phyloP scores from a whole-genome alignment of 2,113 vertebrate species.

The Telmatochromis brachygnathus region DNA sequence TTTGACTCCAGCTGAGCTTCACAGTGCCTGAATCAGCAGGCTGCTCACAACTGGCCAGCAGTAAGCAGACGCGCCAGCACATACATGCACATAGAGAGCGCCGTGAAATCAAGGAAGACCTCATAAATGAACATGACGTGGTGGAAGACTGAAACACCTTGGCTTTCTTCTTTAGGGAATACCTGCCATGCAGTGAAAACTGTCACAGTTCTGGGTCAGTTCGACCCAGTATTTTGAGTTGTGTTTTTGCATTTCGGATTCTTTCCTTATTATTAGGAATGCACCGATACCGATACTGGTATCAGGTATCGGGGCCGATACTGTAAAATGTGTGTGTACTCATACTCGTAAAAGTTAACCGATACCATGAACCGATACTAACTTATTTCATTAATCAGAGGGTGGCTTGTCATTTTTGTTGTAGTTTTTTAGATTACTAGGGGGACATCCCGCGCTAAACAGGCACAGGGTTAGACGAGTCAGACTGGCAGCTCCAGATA shows the following conservation, averaged over 20 bases:
- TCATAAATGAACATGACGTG: background rate
- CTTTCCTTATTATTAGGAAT: fast-evolving
- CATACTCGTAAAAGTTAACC: no score
- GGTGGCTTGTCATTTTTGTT: no score
- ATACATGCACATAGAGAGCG: background rate
- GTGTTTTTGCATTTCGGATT: no score
- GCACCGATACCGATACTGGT: fast-evolving
- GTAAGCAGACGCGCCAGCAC: background rate
- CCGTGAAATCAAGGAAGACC: background rate
- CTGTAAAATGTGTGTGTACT: no score
- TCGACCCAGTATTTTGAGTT: no score
- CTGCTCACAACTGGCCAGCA: background rate
- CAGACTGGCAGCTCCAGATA: fast-evolving
- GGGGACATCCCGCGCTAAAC: fast-evolving
- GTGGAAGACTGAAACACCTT: background rate
- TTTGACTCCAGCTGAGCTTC: background rate
- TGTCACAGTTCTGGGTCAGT: no score
- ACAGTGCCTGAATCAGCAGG: slow-evolving; percentile 5
- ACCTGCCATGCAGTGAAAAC: background rate
- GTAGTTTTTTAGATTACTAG: no score
- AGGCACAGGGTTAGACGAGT: no score
- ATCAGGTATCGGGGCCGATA: no score
- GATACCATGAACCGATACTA: no score
- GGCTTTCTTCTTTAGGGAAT: background rate
- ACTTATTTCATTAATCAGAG: no score